phyloP scores from a whole-genome alignment of 2,888 invertebrate species.

The Biston betularia region DNA sequence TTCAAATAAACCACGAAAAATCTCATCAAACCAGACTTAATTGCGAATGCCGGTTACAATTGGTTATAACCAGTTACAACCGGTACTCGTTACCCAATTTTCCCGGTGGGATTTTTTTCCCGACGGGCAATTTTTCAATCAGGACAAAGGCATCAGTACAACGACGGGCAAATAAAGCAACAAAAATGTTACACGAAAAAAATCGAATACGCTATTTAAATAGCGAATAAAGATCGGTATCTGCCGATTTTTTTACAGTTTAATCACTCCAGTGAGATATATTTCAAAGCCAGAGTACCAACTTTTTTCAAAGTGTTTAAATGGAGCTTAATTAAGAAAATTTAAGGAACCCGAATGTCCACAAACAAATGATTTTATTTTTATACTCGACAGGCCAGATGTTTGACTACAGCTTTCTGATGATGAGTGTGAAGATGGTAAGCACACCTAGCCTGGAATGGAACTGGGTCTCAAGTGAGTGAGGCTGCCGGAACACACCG shows the following conservation, averaged over 20 bases:
- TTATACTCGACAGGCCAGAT: too few relatives aligned
- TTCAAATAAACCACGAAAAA: constrained; percentile 27
- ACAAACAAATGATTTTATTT: too few relatives aligned
- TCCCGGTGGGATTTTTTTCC: constrained; percentile 22
- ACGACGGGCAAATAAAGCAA: constrained; percentile 33
- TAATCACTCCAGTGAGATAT: constrained; percentile 22
- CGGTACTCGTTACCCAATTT: constrained; percentile 27
- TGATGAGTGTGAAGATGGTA: too few relatives aligned
- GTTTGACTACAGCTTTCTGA: too few relatives aligned
- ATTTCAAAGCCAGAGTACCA: constrained; percentile 12
- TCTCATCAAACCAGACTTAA: constrained; percentile 32
- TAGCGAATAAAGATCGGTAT: constrained; percentile 36
- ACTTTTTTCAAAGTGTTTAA: not conserved
- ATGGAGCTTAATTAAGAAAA: not conserved
- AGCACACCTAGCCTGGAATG: too few relatives aligned
- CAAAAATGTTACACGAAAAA: constrained; percentile 28
- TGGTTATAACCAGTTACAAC: constrained; percentile 19
- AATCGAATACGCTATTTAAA: constrained; percentile 36
- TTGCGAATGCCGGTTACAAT: constrained; percentile 21
- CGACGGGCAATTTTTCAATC: constrained; percentile 41
- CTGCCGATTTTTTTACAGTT: constrained; percentile 31
- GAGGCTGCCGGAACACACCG: too few relatives aligned
- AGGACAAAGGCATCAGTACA: constrained; percentile 33
- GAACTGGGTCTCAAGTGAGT: too few relatives aligned
- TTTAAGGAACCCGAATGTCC: too few relatives aligned